Conservation (phyloP, 2,797 vertebrate genomes). For the Pitangus sulphuratus region DNA sequence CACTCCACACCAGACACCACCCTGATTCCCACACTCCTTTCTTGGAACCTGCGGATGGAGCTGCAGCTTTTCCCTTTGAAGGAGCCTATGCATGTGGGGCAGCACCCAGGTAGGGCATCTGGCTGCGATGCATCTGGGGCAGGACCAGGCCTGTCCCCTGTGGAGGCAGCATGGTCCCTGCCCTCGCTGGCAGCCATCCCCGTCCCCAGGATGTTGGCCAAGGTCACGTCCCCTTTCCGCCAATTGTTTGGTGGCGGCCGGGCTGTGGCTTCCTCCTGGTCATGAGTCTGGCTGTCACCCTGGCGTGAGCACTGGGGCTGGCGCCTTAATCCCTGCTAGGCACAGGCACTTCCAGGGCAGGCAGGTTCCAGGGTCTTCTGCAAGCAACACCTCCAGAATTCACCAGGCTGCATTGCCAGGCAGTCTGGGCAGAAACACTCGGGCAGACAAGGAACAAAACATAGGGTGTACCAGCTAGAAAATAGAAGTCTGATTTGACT, state of each 20-base stretch:
- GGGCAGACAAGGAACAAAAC: not conserved
- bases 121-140: not conserved
- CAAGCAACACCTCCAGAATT: not conserved
- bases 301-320: rapidly evolving
- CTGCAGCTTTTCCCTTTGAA: not conserved
- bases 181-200: not conserved
- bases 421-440: not conserved
- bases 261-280: not conserved
- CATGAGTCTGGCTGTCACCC: not conserved
- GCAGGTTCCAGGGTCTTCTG: not conserved
- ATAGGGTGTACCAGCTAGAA: not conserved
- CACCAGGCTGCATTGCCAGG: not conserved
- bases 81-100: not conserved
- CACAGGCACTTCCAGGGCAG: not conserved
- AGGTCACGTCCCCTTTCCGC: not conserved
- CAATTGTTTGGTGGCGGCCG: not conserved
- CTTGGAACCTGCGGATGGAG: not conserved
- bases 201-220: not conserved
- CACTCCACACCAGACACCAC: rapidly evolving
- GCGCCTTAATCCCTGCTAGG: not conserved
- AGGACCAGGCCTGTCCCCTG: not conserved
- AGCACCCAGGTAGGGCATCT: not conserved
- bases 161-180: rapidly evolving
- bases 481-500: not conserved
- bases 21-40: rapidly evolving